These are phyloP conservation scores for Phymatocera aterrima DNA, from an alignment of 2,888 invertebrate genomes.

Conservation along the genomic window DNA sequence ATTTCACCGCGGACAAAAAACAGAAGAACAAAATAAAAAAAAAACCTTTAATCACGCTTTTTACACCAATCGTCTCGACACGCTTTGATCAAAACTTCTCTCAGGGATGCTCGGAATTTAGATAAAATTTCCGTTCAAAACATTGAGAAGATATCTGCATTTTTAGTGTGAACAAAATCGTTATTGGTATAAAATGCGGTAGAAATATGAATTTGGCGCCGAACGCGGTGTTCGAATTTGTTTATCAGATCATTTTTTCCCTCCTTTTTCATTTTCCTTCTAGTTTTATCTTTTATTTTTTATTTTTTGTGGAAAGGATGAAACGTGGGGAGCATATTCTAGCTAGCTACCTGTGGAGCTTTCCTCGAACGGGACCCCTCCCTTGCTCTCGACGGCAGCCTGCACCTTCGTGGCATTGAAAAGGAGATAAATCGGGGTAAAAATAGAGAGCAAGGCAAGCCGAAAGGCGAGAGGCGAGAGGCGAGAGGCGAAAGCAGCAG, in stretches of 20 bases:
- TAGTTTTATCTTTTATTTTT: neutral
- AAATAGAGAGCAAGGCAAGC: conserved; percentile 38
- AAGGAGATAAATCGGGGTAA: conserved; percentile 42
- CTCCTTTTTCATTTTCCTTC: neutral
- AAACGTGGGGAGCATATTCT: conserved; percentile 37
- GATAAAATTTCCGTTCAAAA: no score
- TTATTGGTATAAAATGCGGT: no score
- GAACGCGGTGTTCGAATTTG: neutral
- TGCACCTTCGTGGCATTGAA: conserved; percentile 42
- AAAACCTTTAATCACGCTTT: neutral
- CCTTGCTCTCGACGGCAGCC: conserved; percentile 48
- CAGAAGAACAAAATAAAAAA: neutral
- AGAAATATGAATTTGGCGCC: no score
- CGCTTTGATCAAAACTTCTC: no score
- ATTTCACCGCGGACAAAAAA: conserved; percentile 8
- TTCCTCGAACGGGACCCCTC: conserved; percentile 46
- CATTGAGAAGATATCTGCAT: no score
- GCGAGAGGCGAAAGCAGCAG: neutral
- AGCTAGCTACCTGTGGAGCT: conserved; percentile 44
- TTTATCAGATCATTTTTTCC: neutral
- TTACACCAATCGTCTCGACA: no score
- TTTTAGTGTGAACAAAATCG: no score
- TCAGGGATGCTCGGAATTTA: no score
- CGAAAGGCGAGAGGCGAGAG: no score
- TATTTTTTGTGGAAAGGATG: neutral